Evolutionary conservation across 1,140 invertebrate genomes (phyloP).

Genomic region (Drosophila bifasciata): DNA sequence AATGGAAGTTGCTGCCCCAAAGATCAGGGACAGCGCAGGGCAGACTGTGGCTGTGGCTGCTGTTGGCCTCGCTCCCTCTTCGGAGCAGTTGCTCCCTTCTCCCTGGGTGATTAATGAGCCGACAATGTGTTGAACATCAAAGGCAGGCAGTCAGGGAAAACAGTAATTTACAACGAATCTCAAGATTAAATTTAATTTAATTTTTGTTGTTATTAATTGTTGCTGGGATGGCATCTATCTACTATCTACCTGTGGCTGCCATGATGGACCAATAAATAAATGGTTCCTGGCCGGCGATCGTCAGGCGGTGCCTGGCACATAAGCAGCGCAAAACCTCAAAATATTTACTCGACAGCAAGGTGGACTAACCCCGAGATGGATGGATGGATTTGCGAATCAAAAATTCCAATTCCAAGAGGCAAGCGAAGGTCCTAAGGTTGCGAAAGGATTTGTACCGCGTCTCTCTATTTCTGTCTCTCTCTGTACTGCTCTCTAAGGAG

Average conservation of each 20-base stretch:
- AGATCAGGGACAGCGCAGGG: constrained; percentile 48
- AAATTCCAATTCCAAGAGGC: constrained; percentile 58
- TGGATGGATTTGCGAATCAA: constrained; percentile 57
- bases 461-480: not conserved
- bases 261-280: constrained; percentile 60
- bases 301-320: constrained; percentile 61
- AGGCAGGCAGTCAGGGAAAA: constrained; percentile 68
- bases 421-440: constrained; percentile 26
- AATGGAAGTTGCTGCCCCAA: constrained; percentile 28
- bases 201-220: constrained; percentile 66
- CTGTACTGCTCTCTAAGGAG: constrained; percentile 13
- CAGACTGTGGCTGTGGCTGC: not conserved
- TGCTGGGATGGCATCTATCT: constrained; percentile 7
- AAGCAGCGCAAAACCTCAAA: constrained; percentile 82
- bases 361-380: constrained; percentile 46
- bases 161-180: constrained; percentile 69
- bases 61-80: constrained; percentile 8
- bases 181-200: constrained; percentile 64
- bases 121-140: constrained; percentile 75
- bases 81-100: constrained; percentile 19
- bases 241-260: constrained; percentile 50
- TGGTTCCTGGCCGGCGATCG: constrained; percentile 1
- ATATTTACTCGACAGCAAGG: constrained; percentile 64
- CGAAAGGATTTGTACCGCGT: constrained; percentile 63
- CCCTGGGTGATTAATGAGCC: constrained; percentile 70